These are phyloP conservation scores for Eupithecia centaureata DNA, from an alignment of 2,888 invertebrate genomes.

Conservation along the genomic window DNA sequence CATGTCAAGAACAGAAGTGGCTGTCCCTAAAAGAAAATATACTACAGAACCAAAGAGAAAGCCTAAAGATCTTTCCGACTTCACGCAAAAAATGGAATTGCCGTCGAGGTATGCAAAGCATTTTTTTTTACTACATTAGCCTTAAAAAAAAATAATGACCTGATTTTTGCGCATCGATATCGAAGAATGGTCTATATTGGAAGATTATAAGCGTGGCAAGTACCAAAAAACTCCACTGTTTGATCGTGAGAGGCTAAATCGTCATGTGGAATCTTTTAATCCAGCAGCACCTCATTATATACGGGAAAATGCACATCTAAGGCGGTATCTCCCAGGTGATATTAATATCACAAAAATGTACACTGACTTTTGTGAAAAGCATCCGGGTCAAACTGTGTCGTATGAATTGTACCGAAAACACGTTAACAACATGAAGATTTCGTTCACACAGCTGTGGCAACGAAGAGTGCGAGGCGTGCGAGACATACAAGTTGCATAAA, in stretches of 20 bases:
- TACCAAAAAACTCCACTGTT: too few species aligned
- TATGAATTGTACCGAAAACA: not conserved
- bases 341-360: not conserved
- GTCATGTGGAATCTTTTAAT: too few species aligned
- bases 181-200: not conserved
- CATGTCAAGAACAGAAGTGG: not conserved
- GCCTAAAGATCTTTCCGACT: conserved; percentile 5
- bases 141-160: conserved; percentile 1
- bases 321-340: conserved; percentile 1
- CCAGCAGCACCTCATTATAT: not conserved
- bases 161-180: not conserved
- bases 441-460: not conserved
- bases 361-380: not conserved
- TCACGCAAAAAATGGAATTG: not conserved
- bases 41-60: conserved; percentile 13
- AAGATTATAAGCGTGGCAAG: not conserved
- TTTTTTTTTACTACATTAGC: conserved; percentile 8
- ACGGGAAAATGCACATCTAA: conserved; percentile 2
- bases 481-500: not conserved
- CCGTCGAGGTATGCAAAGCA: conserved; percentile 1
- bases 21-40: conserved; percentile 4
- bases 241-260: too few species aligned
- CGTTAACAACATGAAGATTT: not conserved
- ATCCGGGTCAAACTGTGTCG: not conserved
- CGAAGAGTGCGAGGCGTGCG: not conserved